Base-by-base conservation (phyloP, 2,888 invertebrate genomes). In the Parnassius orleans region DNA sequence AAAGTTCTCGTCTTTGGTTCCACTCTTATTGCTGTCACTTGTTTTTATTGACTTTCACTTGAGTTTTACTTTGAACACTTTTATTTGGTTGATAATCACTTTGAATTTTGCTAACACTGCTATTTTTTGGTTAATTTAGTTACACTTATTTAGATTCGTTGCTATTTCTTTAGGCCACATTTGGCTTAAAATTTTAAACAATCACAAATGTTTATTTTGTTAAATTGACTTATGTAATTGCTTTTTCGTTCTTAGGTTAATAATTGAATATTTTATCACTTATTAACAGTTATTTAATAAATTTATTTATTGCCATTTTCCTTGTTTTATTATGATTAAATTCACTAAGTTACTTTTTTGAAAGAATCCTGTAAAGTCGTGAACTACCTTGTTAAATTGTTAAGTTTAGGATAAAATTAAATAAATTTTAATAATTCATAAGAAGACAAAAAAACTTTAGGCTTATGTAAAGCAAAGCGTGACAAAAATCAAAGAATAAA, bases 191-290 rank as follows among this genome's bases (percentile, higher is more conserved):
- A 57, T 64, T 57, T 60, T 24, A 46, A 52, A 64, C 56, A 81
- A 81, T 83, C 83, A 84, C 82, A 84, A 83, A 78, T 69, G 68
- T 73, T 33, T 33, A 33, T 72, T 57, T 61, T 71, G 66, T 71
- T 14, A 66, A 83, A 84, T 84, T 84, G 83, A 84, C 83, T 71
- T 78, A 69, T 76, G 65, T 73, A 80, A 79, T 80, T 80, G 77
- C 70, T 77, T 14, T 78, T 68, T 43, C 44, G 46, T 63, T 66
- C 46, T 53, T 56, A 68, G 64, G 53, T 61, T 60, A 62, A 33
- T 33, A 33, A 66, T 68, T 63, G 56, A 48, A 63, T 63, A 54
- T 57, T 63, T 15, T 63, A 62, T 56, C 47, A 58, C 65, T 67
- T 19, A 41, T 7, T 63, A 48, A 54, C 53, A 10, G 41, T 58